Evolutionary conservation across 2,113 vertebrate species (phyloP), one percentile per base, ranked within the genome.

Genomic region (Neotoma lepida): DNA sequence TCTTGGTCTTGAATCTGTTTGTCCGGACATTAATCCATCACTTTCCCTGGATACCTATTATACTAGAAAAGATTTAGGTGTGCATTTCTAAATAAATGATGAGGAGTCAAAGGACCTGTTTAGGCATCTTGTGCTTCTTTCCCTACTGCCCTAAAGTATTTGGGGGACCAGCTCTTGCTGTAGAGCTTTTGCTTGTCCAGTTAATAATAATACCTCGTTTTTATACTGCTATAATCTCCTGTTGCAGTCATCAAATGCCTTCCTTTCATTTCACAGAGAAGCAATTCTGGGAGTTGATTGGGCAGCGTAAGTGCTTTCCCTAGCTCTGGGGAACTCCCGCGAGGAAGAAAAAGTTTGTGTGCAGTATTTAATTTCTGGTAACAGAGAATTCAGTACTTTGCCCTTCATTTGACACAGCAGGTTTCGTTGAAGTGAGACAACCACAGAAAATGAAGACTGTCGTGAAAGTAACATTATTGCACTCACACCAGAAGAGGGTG

Each of bases 141-240:
- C 82, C 41, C 82, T 54, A 93, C 93, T 95, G 51, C 95, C 95
- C 95, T 88, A 86, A 86, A 95, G 96, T 96, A 94, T 88, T 86
- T 95, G 88, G 41, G 20, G 77, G 94, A 91, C 49, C 89, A 98
- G 94, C 91, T 97, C 95, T 95, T 96, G 94, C 84, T 95, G 91
- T 86, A 97, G 93, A 73, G 96, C 54, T 56, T 66, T 35, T 95
- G 63, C 39, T 44, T 86, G 70, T 74, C 94, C 54, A 71, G 78
- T 71, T 90, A 92, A 88, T 91, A 95, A 44, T 46, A 96, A 56
- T 46, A 64, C 92, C 97, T 95, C 2, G 84, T 89, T 98, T 94
- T 92, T 88, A 92, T 92, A 39, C 41, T 81, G 56, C 68, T 92
- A 26, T 35, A 90, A 49, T 56, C 66, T 95, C 93, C 81, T 86